A percentile compares a stretch with the other conserved stretches of the same genome.
Conservation (phyloP, 2,888 invertebrate genomes). For the Malacosoma neustria region DNA sequence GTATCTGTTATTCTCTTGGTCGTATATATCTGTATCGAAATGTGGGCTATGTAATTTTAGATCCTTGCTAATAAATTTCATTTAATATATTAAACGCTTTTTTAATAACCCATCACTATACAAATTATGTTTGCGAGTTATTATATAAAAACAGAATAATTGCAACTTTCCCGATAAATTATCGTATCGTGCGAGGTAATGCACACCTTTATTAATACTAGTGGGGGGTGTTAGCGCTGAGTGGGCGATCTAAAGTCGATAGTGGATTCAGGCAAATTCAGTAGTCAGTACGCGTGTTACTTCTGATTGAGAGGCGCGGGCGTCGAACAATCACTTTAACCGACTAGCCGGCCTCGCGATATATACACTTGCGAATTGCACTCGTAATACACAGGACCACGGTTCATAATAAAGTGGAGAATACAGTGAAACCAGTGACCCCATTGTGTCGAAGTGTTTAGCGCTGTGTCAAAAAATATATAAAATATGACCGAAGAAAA, state of each 20-base stretch:
- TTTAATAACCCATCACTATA: too few relatives aligned
- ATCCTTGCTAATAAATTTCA: too few relatives aligned
- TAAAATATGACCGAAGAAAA: constrained; percentile 57
- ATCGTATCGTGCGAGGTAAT: constrained; percentile 26
- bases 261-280: constrained; percentile 15
- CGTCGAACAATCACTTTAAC: constrained; percentile 30
- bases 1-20: too few relatives aligned
- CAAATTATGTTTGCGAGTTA: too few relatives aligned
- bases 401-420: constrained; percentile 10
- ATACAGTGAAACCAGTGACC: constrained; percentile 23
- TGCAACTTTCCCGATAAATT: constrained; percentile 2
- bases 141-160: too few relatives aligned
- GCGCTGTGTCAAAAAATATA: constrained; percentile 14
- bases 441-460: constrained; percentile 14
- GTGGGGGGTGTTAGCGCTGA: constrained; percentile 48
- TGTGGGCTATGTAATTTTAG: too few relatives aligned
- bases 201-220: constrained; percentile 23
- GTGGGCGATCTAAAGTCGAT: constrained; percentile 32
- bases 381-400: constrained; percentile 16
- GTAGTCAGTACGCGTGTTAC: constrained; percentile 11
- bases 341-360: constrained; percentile 42
- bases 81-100: too few relatives aligned
- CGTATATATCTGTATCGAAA: too few relatives aligned
- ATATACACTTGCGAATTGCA: constrained; percentile 11
- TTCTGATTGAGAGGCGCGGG: constrained; percentile 54